A percentile compares a stretch with the other conserved stretches of the same genome.
Evolutionary conservation across 2,888 invertebrate genomes (phyloP).

Genomic region (Arctia plantaginis): DNA sequence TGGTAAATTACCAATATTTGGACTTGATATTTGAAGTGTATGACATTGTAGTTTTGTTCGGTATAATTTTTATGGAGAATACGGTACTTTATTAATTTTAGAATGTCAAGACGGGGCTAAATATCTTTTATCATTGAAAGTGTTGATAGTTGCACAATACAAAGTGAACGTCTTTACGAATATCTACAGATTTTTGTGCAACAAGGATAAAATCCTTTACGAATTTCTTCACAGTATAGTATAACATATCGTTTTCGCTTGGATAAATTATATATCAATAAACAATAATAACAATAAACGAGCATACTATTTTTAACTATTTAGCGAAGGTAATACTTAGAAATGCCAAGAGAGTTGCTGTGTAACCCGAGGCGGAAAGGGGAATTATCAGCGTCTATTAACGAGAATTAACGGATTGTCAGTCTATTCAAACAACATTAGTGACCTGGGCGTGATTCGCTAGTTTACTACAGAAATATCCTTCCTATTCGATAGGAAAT

Average conservation of each 20-base stretch:
- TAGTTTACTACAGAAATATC: not conserved
- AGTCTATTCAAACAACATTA: too few species aligned
- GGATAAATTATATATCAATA: too few species aligned
- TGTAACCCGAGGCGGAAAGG: too few species aligned
- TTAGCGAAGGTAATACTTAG: too few species aligned
- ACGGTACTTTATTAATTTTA: not conserved
- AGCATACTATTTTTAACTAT: too few species aligned
- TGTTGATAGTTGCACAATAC: not conserved
- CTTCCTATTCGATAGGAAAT: too few species aligned
- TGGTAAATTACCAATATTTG: conserved; percentile 4
- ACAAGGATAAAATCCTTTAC: not conserved
- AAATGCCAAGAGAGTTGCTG: too few species aligned
- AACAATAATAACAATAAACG: too few species aligned
- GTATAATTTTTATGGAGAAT: not conserved
- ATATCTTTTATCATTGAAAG: not conserved
- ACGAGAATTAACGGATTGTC: too few species aligned
- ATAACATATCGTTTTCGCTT: too few species aligned
- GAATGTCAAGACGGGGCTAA: not conserved
- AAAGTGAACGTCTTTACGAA: not conserved
- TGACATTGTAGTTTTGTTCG: not conserved
- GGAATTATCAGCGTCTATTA: too few species aligned
- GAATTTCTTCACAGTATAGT: not conserved
- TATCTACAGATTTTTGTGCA: not conserved
- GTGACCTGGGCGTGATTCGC: too few species aligned
- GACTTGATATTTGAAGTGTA: not conserved